A percentile compares a stretch with the other conserved stretches of the same genome.
Evolutionary conservation across 2,797 vertebrate species (phyloP).

Genomic region (Numenius phaeopus): DNA sequence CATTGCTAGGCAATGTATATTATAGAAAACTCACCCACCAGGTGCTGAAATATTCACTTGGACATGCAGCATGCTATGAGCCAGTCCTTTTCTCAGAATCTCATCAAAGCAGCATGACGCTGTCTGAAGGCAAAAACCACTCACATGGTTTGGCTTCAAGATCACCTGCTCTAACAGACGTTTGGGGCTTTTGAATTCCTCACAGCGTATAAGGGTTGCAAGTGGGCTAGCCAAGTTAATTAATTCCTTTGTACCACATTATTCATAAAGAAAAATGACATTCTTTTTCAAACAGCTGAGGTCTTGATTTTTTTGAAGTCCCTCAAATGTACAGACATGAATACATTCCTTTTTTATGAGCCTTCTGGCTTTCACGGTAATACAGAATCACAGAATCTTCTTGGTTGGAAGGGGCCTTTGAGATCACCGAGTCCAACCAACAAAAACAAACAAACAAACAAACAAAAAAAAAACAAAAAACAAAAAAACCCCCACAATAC

Average conservation of each 20-base stretch:
- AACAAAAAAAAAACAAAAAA: no score
- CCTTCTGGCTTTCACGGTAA: background rate
- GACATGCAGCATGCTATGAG: background rate
- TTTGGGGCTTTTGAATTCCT: background rate
- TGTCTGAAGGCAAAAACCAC: background rate
- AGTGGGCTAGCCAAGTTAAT: background rate
- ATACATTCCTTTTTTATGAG: conserved; percentile 14
- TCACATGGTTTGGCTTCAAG: background rate
- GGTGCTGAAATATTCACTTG: conserved; percentile 16
- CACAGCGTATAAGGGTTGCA: background rate
- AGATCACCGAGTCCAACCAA: no score
- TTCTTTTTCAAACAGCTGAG: background rate
- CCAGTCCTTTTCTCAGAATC: conserved; percentile 9
- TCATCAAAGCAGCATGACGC: background rate
- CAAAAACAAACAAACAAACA: no score
- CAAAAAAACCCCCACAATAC: no score
- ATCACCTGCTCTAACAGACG: background rate
- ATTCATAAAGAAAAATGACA: background rate
- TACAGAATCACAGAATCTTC: background rate
- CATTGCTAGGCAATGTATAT: background rate
- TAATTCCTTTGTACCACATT: background rate
- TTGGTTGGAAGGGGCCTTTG: no score
- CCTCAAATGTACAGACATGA: background rate
- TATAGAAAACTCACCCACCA: background rate
- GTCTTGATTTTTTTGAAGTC: background rate